Base-by-base conservation (phyloP, 2,888 invertebrate species). In the Perizoma flavofasciatum region DNA sequence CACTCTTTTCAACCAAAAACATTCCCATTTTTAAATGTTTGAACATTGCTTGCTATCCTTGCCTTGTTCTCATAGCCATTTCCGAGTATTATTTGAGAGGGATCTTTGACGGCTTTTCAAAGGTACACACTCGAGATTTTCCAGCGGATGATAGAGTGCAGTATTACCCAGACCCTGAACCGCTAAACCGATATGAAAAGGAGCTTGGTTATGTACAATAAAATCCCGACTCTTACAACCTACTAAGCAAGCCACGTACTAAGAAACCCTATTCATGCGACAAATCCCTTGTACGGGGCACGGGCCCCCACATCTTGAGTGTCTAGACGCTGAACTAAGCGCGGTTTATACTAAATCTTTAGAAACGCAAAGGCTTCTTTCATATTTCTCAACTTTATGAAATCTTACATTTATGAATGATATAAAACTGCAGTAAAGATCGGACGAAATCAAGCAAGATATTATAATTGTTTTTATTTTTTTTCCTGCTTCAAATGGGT, bases 251-350 rank as follows among this genome's bases (percentile, higher is more conserved):
- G n/a, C 44, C 35, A 41, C 57, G 49, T 61, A 60, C 71, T 74
- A 70, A 70, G 76, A 74, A 77, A 72, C 74, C 75, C 67, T 75
- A 75, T 79, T 75, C 74, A 63, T 63, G 72, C 72, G 74, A 79
- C 77, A 82, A 83, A 83, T 83, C 82, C 81, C 71, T 67, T 68
- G 62, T 69, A 66, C 65, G 66, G 62, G 65, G 66, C 35, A 22
- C 22, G 7, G 22, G 46, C 33, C 35, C 52, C 71, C 65, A 64
- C 66, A 69, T 72, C 68, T 68, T 68, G 66, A 66, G 63, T 68
- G 83, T 83, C 83, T 83, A 83, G 83, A 82, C 83, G 69, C 56
- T 66, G 66, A 46, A 66, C 66, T 66, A 67, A 71, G 61, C 53
- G 40, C 37, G 68, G 60, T 65, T 67, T 67, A 59, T 59, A 47